Evolutionary conservation across 2,113 vertebrate species (phyloP), one percentile per base, ranked within the genome.

Genomic region (Cacatua alba): DNA sequence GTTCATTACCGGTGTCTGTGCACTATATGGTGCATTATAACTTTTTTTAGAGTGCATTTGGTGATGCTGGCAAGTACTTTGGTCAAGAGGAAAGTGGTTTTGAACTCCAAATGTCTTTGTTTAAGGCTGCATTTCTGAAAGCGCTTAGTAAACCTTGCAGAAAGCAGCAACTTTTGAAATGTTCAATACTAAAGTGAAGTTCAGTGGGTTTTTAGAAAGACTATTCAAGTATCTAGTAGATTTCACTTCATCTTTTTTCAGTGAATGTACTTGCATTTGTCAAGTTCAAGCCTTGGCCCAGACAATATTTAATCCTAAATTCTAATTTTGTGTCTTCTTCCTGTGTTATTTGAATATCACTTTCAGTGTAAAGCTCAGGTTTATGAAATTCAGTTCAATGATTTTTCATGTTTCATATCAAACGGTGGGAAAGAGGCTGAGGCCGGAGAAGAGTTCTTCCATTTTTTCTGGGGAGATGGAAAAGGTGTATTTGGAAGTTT

Each of bases 21-120:
- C 25, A 9, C 41, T 29, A 13, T 14, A 13, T 1, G 3, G 21
- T 28, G 29, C 1, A 0, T 31, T 25, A 11, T 2, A 13, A 11
- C 39, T 8, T 14, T 33, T 69, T 41, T 62, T 6, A 20, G 7
- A n/a, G 26, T 23, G 26, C 19, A 6, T 26, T 59, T 52, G 60
- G 17, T 57, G 41, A 57, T 85, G 41, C 55, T 5, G 2, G 35
- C 28, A 69, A 41, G 39, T 37, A 12, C 25, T 59, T 86, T 25
- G 15, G 11, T 57, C 80, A 52, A 77, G 33, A 51, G 35, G 21
- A 11, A 62, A 31, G 39, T 4, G 11, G 16, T 41, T 86, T 68
- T 35, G 8, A 49, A 51, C 59, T 63, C 53, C 41, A 46, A 17
- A n/a, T 2, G 2, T 28, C 29, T 83, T 67, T 53, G 6, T 63